These are phyloP conservation scores for Datnioides undecimradiatus DNA, from an alignment of 2,113 vertebrate species.

Conservation along the genomic window DNA sequence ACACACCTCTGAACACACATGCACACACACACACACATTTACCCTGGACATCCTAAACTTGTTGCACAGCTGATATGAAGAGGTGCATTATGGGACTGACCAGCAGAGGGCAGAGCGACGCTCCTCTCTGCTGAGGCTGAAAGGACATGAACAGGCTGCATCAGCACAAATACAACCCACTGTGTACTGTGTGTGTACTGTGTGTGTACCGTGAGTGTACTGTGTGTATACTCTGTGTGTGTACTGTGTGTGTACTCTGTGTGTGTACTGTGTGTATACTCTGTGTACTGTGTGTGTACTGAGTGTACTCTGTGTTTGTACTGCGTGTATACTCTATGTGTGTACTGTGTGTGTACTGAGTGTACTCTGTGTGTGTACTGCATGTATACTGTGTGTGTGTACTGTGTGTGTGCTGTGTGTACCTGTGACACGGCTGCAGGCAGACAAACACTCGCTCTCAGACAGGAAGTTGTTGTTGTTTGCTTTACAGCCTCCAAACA, in stretches of 20 bases:
- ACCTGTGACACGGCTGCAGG: slow-evolving; percentile 85
- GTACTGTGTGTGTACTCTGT: background rate
- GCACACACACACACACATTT: slow-evolving; percentile 15
- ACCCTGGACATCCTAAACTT: background rate
- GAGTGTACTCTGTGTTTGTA: background rate
- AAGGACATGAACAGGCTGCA: too few species aligned
- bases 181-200: background rate
- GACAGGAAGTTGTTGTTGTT: slow-evolving; percentile 94
- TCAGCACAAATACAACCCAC: too few species aligned
- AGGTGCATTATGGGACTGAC: slow-evolving; percentile 58
- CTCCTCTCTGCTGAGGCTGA: slow-evolving; percentile 24
- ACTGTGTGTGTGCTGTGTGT: background rate
- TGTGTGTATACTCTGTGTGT: background rate
- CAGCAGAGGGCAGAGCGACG: background rate
- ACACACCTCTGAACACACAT: slow-evolving; percentile 75
- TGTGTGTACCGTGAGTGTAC: background rate
- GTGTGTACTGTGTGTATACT: too few species aligned
- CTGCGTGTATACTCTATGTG: background rate
- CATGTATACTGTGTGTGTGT: background rate
- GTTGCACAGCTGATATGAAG: background rate
- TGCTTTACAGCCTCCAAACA: slow-evolving; percentile 90
- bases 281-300: background rate
- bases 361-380: background rate
- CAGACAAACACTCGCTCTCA: slow-evolving; percentile 83
- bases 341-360: background rate